A percentile compares a stretch with the other conserved stretches of the same genome.
These are phyloP conservation scores for Drosophila neocordata DNA, from an alignment of 1,140 invertebrate species.

Conservation along the genomic window DNA sequence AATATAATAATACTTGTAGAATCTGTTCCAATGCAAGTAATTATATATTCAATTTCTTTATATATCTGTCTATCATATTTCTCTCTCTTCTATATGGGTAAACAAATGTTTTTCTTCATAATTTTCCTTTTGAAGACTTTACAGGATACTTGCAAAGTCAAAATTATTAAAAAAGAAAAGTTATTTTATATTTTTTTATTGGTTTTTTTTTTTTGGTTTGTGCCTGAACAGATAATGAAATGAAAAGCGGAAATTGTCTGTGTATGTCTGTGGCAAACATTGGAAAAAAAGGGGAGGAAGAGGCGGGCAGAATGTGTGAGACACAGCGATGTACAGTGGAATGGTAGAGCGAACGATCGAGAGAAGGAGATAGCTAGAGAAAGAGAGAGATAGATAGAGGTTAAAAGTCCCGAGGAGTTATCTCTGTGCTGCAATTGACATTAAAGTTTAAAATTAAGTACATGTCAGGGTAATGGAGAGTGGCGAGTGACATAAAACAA, in stretches of 20 bases:
- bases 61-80: no score
- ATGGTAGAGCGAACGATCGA: background rate
- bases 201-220: slow-evolving; percentile 37
- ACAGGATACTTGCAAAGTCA: background rate
- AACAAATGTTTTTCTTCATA: no score
- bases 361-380: background rate
- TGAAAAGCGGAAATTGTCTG: slow-evolving; percentile 42
- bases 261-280: slow-evolving; percentile 26
- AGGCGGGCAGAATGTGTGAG: background rate
- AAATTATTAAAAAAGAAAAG: no score
- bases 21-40: no score
- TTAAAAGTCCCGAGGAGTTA: slow-evolving; percentile 3
- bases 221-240: slow-evolving; percentile 45
- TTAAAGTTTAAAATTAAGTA: slow-evolving; percentile 27
- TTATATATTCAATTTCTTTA: no score
- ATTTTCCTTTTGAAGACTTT: no score
- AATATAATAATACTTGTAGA: no score
- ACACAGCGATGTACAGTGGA: slow-evolving; percentile 23
- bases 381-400: background rate
- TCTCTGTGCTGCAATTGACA: slow-evolving; percentile 9
- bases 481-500: background rate
- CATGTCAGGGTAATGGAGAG: slow-evolving; percentile 27
- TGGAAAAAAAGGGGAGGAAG: background rate
- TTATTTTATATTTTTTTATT: slow-evolving; percentile 10
- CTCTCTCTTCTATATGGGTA: no score